Conservation (phyloP, 2,888 invertebrate genomes). For the Drosophila anomelani region DNA sequence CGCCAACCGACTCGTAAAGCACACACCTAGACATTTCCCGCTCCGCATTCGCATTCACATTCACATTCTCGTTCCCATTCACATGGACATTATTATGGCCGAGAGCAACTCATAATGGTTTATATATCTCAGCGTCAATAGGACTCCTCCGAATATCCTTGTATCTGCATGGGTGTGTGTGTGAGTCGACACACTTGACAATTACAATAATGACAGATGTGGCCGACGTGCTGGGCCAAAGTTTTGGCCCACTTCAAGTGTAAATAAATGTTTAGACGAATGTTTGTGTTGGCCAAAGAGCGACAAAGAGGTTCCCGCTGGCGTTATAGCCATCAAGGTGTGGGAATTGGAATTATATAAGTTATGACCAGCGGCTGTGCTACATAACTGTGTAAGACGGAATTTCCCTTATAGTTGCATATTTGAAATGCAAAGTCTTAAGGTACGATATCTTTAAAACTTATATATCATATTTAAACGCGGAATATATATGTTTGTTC, state of each 20-base stretch:
- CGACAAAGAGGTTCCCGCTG: conserved; percentile 15
- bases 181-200: conserved; percentile 44
- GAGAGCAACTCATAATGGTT: conserved; percentile 51
- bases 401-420: neutral
- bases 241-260: conserved; percentile 36
- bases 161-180: conserved; percentile 13
- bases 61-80: conserved; percentile 26
- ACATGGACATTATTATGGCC: conserved; percentile 47
- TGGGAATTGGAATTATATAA: conserved; percentile 7
- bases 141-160: conserved; percentile 24
- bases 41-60: conserved; percentile 15
- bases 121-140: conserved; percentile 49
- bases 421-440: neutral
- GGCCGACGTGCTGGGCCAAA: conserved; percentile 38
- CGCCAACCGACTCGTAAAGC: conserved; percentile 68
- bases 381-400: neutral
- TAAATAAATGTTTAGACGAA: conserved; percentile 44
- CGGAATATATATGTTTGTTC: no score
- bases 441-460: neutral
- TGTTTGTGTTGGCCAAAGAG: conserved; percentile 43
- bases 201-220: conserved; percentile 78
- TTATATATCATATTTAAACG: neutral
- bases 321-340: neutral
- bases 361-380: neutral
- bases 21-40: conserved; percentile 49